Base-by-base conservation (phyloP, 2,797 vertebrate genomes). In the Chelmon rostratus region DNA sequence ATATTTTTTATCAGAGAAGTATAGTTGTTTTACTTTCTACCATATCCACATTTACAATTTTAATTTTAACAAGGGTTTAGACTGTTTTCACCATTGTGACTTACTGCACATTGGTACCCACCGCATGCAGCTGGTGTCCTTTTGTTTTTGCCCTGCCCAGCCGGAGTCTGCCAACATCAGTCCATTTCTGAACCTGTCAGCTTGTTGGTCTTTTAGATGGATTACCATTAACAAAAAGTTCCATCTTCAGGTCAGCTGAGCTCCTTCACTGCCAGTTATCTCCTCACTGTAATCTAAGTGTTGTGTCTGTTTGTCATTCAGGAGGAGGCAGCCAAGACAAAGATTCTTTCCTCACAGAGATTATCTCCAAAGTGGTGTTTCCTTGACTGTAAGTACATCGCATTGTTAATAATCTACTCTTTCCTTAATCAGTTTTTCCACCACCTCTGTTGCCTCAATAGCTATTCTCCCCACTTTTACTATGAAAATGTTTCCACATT, bases 301-400 rank as follows among this genome's bases (percentile, higher is more conserved):
- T 28, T 76, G 1, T 58, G 6, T 90, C 7, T 73, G 46, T 81
- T 33, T 87, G 49, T 90, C 68, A 15, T 76, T 23, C 77, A 93
- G 92, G 91, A 91, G 66, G 91, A 93, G 44, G 82, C 71, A 4
- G 75, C 58, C 69, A 82, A 84, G 13, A 76, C 76, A 12, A 86
- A 94, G 88, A 95, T 88, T 12, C 69, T 92, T 0, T 95, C 94
- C 2, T 95, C 94, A 11, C 97, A 97, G 89, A 96, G 95, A 70
- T 90, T 98, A 33, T 98, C 97, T 6, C 95, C 97, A 37, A 97
- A 97, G 87, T 98, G 97, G 97, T 98, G 97, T 88, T 98, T 98
- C 90, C 91, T 98, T 8, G 97, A 98, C 71, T 97, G 97, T 98
- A 89, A 97, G 97, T 97, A 86, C 47, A 64, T 46, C 18, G 5